A percentile compares a stretch with the other conserved stretches of the same genome.
phyloP scores from a whole-genome alignment of 2,888 invertebrate genomes.

The Orthonevra nobilis region DNA sequence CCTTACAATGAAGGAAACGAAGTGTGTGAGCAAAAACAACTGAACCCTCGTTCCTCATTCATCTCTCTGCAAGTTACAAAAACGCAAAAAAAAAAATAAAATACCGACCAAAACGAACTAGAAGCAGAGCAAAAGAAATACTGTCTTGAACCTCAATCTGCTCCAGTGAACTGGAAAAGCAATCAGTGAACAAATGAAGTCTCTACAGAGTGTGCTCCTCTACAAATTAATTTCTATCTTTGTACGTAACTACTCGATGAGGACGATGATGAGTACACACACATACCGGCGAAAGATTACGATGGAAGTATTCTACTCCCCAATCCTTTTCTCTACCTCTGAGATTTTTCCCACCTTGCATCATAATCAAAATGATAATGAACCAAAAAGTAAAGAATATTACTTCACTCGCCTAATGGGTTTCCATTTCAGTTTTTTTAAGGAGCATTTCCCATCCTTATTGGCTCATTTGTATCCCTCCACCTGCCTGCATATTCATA shows the following conservation, averaged over 20 bases:
- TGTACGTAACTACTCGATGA: slow-evolving; percentile 3
- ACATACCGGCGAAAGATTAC: slow-evolving; percentile 33
- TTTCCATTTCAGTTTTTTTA: slow-evolving; percentile 61
- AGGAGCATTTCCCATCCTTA: slow-evolving; percentile 37
- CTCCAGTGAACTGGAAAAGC: slow-evolving; percentile 34
- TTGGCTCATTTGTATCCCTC: slow-evolving; percentile 58
- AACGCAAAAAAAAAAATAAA: not conserved
- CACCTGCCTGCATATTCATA: not conserved
- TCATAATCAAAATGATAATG: slow-evolving; percentile 64
- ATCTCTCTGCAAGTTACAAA: not conserved
- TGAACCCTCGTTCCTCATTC: not conserved
- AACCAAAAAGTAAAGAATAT: slow-evolving; percentile 39
- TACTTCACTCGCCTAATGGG: slow-evolving; percentile 37
- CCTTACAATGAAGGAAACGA: not conserved
- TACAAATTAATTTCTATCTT: slow-evolving; percentile 47
- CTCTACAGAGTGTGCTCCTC: slow-evolving; percentile 14
- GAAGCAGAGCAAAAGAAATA: not conserved
- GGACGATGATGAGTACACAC: too few relatives aligned
- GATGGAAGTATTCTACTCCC: slow-evolving; percentile 8
- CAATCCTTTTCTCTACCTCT: not conserved
- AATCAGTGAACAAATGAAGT: slow-evolving; percentile 58
- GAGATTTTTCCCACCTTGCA: slow-evolving; percentile 18
- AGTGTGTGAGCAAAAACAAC: not conserved
- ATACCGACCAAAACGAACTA: too few relatives aligned
- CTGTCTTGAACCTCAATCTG: not conserved